Evolutionary conservation across 1,140 invertebrate species (phyloP), one percentile per base, ranked within the genome.

Genomic region (Caenorhabditis remanei): DNA sequence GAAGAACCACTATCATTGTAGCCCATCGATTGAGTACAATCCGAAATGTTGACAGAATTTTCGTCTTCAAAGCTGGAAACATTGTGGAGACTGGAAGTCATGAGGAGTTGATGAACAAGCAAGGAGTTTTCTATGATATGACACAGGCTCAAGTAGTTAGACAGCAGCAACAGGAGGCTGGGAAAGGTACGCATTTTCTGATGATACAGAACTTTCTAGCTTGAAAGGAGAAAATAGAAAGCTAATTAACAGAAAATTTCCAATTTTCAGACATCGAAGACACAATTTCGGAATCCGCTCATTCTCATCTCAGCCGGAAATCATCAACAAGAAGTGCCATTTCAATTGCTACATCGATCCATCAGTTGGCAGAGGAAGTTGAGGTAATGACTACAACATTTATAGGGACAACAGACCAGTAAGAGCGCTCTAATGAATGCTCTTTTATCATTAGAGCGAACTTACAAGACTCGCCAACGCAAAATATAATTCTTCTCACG

Each of bases 1-100:
- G 93, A 43, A 88, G 93, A 53, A 96, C 96, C 2, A 96, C 95
- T 88, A 95, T 96, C 48, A 95, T 95, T n/a, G 96, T 96, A 79
- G 96, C 96, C 0, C 96, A 96, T 93, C 94, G 96, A 14, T 93
- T 96, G 8, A 94, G 95, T 3, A 96, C 96, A 1, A 95, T 96
- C 58, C 93, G 95, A 88, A 94, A 95, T 91, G 95, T 95, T 0
- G 95, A 96, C 92, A 90, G 94, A 43, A 97, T 91, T 41, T 88
- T 85, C 63, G 90, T 91, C 6, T 91, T 91, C 85, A 90, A 92
- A 61, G 90, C 87, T 14, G 91, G 91, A 13, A 53, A 85, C n/a
- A 92, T 92, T 85, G 89, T 92, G 13, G 91, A 92, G 87, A 83
- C 89, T 50, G 94, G 94, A 53, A 94, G 92, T 7, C 94, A 94